A percentile compares a stretch with the other conserved stretches of the same genome.
These are phyloP conservation scores for Falco rusticolus DNA, from an alignment of 2,797 vertebrate species.

Conservation along the genomic window DNA sequence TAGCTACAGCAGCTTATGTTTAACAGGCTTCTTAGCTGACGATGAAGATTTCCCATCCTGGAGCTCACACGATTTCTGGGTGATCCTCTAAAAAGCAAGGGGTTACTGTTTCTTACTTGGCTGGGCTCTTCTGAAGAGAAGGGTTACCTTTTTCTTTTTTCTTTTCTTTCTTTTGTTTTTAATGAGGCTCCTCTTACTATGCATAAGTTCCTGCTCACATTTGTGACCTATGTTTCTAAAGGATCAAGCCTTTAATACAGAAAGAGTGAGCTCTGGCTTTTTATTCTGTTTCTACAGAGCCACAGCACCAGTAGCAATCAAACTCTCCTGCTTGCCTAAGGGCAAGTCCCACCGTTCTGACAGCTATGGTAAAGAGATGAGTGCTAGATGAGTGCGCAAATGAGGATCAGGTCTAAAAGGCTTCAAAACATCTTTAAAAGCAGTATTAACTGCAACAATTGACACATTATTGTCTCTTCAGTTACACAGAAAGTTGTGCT, in stretches of 20 bases:
- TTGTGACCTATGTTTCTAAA: background rate
- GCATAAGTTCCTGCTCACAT: background rate
- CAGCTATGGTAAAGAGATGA: background rate
- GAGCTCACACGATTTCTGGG: background rate
- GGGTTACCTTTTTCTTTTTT: background rate
- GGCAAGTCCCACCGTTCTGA: background rate
- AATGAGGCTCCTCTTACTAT: background rate
- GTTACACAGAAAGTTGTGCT: background rate
- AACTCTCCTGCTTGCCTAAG: background rate
- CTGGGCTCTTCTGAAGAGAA: background rate
- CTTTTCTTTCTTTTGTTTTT: background rate
- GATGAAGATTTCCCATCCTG: background rate
- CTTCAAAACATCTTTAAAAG: background rate
- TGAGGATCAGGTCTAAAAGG: background rate
- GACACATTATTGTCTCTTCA: background rate
- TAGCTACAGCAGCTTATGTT: background rate
- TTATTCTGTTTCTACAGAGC: background rate
- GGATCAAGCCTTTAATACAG: background rate
- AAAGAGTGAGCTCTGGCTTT: background rate
- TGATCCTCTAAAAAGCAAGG: background rate
- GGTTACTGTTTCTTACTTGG: background rate
- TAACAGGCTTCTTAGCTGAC: accelerated
- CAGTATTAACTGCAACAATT: background rate
- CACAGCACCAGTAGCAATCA: background rate
- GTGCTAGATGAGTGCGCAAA: background rate